Percentiles rank a stretch among this genome's conserved stretches.
Conservation (phyloP, 2,113 vertebrate species). For the Formicarius rufipectus region DNA sequence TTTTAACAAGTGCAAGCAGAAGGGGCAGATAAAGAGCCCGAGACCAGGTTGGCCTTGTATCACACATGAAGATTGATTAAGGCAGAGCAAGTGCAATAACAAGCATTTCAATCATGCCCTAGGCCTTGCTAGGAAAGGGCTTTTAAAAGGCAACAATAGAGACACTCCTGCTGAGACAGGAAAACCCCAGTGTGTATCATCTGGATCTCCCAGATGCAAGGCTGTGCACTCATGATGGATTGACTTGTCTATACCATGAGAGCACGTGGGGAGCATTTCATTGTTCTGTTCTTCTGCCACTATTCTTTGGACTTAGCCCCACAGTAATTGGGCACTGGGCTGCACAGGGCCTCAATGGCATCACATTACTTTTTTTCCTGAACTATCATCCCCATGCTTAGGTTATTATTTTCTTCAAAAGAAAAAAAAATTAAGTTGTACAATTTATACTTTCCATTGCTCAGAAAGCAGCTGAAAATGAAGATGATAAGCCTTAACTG, state of each 20-base stretch:
- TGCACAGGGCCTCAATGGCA: background rate
- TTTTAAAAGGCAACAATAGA: slow-evolving; percentile 61
- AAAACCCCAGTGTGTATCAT: slow-evolving; percentile 55
- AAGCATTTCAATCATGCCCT: slow-evolving; percentile 60
- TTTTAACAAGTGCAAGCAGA: background rate
- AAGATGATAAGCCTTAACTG: background rate
- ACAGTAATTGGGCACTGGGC: background rate
- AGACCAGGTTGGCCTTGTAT: background rate
- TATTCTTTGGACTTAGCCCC: slow-evolving; percentile 49
- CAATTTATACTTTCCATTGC: background rate
- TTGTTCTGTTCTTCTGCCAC: slow-evolving; percentile 57
- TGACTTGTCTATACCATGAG: slow-evolving; percentile 49
- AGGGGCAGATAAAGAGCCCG: background rate
- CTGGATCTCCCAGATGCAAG: slow-evolving; percentile 66
- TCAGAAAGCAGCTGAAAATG: background rate
- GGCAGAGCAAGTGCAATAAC: slow-evolving; percentile 47
- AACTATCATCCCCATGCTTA: background rate
- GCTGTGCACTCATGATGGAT: slow-evolving; percentile 63
- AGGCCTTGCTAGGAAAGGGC: background rate
- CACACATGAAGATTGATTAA: slow-evolving; percentile 39
- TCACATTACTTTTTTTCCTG: background rate
- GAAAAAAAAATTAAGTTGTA: background rate
- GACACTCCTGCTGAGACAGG: slow-evolving; percentile 54
- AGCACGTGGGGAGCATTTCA: slow-evolving; percentile 19
- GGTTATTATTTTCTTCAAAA: background rate